phyloP scores from a whole-genome alignment of 2,888 invertebrate genomes.

The Rhamphomyia laevipes region DNA sequence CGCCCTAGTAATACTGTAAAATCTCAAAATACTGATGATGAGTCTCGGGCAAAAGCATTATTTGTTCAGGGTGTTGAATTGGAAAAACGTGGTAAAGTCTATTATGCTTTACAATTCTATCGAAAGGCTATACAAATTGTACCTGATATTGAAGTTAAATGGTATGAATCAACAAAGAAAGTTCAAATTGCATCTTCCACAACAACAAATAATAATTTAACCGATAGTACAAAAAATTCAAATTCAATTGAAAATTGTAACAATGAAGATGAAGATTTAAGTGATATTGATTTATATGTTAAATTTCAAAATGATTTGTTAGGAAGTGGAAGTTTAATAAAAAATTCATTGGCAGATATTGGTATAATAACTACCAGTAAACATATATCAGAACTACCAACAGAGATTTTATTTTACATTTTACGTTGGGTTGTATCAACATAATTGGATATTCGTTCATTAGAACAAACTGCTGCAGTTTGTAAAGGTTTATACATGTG shows the following conservation, averaged over 20 bases:
- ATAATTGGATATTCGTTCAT: constrained; percentile 71
- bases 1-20: neutral
- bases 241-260: neutral
- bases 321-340: no score
- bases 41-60: constrained; percentile 47
- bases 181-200: neutral
- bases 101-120: constrained; percentile 82
- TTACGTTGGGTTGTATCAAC: constrained; percentile 83
- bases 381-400: constrained; percentile 76
- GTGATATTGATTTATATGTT: constrained; percentile 25
- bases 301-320: constrained; percentile 27
- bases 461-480: constrained; percentile 68
- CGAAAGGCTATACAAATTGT: constrained; percentile 80
- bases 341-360: constrained; percentile 14
- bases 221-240: neutral
- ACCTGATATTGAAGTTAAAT: constrained; percentile 78
- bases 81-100: constrained; percentile 69
- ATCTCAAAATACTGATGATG: neutral
- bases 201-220: neutral
- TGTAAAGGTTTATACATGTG: constrained; percentile 81
- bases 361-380: constrained; percentile 45
- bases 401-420: constrained; percentile 75
- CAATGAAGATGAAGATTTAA: constrained; percentile 16
- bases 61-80: constrained; percentile 72
- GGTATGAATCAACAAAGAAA: constrained; percentile 44